Evolutionary conservation across 2,113 vertebrate species (phyloP), one percentile per base, ranked within the genome.

Genomic region (Hystrix cristata): DNA sequence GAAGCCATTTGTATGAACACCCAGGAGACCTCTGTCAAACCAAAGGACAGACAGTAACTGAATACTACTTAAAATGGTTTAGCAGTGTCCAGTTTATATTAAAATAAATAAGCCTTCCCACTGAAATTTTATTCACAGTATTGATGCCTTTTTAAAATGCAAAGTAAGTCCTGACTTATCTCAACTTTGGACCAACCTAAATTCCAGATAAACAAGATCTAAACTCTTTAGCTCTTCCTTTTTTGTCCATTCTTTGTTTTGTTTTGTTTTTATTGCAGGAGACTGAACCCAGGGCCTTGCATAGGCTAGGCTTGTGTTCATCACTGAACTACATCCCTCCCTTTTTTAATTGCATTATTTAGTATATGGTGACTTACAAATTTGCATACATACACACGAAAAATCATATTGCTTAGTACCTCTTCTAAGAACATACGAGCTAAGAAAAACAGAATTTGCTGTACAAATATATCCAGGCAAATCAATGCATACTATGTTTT

Each of bases 381-480:
- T 74, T 23, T 83, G 59, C 14, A 46, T 27, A 7, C 34, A 34
- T 6, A 25, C 51, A 74, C 38, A 51, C 81, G 11, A 8, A 14
- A 64, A 9, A 55, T 9, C 29, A 55, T 8, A 18, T 27, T 94
- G 87, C 34, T 69, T n/a, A 51, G 43, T 67, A 67, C 5, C 62
- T 87, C 57, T 55, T 72, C 67, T 67, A 60, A 95, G 62, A 92
- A 69, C 7, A 57, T 27, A 67, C 14, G 27, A 69, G 27, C 69
- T 90, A 65, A 87, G 95, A 80, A 67, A 95, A 79, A 72, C 2
- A 85, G 69, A 93, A 38, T 55, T 55, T 51, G 27, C 8, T 81
- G 7, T 31, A 62, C 12, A 93, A 60, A 81, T 46, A 46, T 43
- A 80, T 64, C 48, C 27, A 46, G 64, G 55, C 16, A 43, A 88